Conservation (phyloP, 1,140 invertebrate genomes). For the Phthorimaea operculella region DNA sequence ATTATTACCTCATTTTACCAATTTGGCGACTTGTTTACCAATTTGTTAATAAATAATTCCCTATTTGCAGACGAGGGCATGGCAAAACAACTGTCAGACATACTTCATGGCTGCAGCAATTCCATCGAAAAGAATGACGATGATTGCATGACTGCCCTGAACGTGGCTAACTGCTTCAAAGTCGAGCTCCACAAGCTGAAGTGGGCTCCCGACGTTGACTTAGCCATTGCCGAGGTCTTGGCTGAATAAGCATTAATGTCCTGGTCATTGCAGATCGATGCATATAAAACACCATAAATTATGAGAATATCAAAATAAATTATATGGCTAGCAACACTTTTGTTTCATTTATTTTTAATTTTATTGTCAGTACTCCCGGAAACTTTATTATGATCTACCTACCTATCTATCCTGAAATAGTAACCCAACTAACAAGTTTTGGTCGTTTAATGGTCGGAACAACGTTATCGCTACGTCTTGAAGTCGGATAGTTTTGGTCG, state of each 20-base stretch:
- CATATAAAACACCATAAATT: conserved; percentile 10
- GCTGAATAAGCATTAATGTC: conserved; percentile 12
- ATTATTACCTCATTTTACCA: too few species aligned
- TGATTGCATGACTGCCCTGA: conserved; percentile 15
- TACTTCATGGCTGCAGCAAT: conserved; percentile 22
- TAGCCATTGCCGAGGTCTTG: conserved; percentile 23
- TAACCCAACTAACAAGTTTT: too few species aligned
- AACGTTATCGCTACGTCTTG: too few species aligned
- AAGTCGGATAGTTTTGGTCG: too few species aligned
- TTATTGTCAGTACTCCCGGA: too few species aligned
- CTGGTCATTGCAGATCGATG: conserved; percentile 11
- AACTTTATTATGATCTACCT: too few species aligned
- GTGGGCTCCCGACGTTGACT: conserved; percentile 24
- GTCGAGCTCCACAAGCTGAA: conserved; percentile 25
- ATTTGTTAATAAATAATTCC: too few species aligned
- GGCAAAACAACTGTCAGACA: conserved; percentile 20
- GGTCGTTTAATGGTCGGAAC: too few species aligned
- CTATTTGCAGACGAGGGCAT: conserved; percentile 22
- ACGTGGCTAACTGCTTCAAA: conserved; percentile 27
- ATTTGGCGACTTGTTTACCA: too few species aligned
- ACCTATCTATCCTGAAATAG: too few species aligned
- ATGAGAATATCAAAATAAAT: conserved; percentile 10
- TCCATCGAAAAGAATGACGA: conserved; percentile 8
- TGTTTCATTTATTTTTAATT: too few species aligned
- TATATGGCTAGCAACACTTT: neutral